Conservation (phyloP, 2,113 vertebrate genomes). For the Pongo pygmaeus region DNA sequence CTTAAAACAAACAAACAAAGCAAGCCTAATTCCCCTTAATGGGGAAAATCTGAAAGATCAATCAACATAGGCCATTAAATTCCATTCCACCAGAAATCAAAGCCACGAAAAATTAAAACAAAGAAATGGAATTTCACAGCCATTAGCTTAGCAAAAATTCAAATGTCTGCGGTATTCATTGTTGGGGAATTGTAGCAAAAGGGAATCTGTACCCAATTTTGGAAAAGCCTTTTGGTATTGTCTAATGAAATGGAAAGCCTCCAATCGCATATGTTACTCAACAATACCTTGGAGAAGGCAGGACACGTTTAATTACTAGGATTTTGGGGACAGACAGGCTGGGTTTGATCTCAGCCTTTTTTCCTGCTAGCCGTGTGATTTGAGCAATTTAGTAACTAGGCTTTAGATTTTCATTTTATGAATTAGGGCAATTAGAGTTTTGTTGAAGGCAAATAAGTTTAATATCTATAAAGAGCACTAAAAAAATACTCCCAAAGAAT, state of each 20-base stretch:
- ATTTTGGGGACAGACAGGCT: background rate
- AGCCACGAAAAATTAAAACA: background rate
- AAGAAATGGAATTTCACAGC: background rate
- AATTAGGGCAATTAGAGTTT: background rate
- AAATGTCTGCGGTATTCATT: too few relatives aligned
- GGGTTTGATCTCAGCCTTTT: background rate
- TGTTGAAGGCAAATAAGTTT: background rate
- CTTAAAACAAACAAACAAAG: background rate
- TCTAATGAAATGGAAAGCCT: background rate
- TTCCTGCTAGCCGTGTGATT: background rate
- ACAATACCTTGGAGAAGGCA: too few relatives aligned
- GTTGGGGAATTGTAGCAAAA: background rate
- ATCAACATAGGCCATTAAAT: background rate
- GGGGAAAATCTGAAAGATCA: background rate
- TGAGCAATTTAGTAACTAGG: rapidly evolving
- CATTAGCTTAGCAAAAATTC: background rate
- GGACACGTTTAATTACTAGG: too few relatives aligned
- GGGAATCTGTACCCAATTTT: background rate
- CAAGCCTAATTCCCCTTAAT: background rate
- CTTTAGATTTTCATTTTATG: rapidly evolving
- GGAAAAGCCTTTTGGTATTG: background rate
- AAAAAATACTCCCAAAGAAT: background rate
- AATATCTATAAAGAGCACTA: background rate
- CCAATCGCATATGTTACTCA: rapidly evolving
- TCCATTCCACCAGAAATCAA: background rate